These are phyloP conservation scores for Uloborus plumipes DNA, from an alignment of 2,888 invertebrate genomes.

Conservation along the genomic window DNA sequence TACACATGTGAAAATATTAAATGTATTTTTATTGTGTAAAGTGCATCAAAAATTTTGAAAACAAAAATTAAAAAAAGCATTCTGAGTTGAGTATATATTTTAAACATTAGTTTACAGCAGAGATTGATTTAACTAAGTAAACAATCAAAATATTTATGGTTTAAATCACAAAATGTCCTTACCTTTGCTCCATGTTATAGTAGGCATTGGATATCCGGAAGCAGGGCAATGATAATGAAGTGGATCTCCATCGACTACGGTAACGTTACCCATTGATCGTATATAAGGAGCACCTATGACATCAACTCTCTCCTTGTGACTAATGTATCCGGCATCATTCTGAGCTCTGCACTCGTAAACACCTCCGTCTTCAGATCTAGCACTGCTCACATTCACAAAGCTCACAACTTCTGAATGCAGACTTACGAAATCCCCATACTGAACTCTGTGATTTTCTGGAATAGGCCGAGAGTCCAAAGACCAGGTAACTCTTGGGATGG, in stretches of 20 bases:
- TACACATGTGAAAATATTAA: too few species aligned
- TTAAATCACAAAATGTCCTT: neutral
- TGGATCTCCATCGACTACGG: slow-evolving; percentile 71
- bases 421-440: slow-evolving; percentile 69
- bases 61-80: too few species aligned
- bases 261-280: slow-evolving; percentile 71
- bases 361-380: slow-evolving; percentile 71
- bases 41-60: too few species aligned
- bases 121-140: too few species aligned
- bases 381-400: slow-evolving; percentile 71
- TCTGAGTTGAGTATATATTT: too few species aligned
- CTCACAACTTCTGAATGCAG: slow-evolving; percentile 70
- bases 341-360: slow-evolving; percentile 71
- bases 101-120: too few species aligned
- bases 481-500: slow-evolving; percentile 66
- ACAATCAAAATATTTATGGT: too few species aligned
- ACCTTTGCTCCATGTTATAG: slow-evolving; percentile 72
- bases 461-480: slow-evolving; percentile 69
- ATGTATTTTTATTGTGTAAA: too few species aligned
- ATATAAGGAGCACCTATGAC: slow-evolving; percentile 70
- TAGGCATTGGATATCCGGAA: slow-evolving; percentile 71
- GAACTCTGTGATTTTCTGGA: slow-evolving; percentile 67
- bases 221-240: slow-evolving; percentile 70
- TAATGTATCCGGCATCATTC: slow-evolving; percentile 70
- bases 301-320: slow-evolving; percentile 67